Percentiles rank a stretch among this genome's conserved stretches.
These are phyloP conservation scores for Oasisia sp. DNA, from an alignment of 2,888 invertebrate species.

Conservation along the genomic window DNA sequence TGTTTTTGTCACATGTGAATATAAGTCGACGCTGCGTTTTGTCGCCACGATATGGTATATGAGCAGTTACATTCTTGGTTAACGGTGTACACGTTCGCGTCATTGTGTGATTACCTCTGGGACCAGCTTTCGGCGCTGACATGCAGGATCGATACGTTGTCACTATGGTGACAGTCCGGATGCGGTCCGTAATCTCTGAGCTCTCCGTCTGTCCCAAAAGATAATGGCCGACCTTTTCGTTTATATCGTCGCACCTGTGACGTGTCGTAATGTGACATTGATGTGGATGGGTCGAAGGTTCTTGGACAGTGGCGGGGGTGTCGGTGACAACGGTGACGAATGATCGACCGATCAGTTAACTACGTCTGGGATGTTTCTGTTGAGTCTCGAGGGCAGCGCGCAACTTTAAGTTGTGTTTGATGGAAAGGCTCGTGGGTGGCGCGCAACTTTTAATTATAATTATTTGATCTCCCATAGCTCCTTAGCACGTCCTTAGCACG, in stretches of 20 bases:
- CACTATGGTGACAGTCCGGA: conserved; percentile 17
- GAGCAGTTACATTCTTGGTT: background rate
- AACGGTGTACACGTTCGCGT: background rate
- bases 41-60: background rate
- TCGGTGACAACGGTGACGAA: too few species aligned
- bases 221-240: background rate
- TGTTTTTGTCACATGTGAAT: too few species aligned
- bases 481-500: too few species aligned
- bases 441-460: too few species aligned
- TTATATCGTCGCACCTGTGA: background rate
- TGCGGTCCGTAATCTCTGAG: background rate
- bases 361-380: too few species aligned
- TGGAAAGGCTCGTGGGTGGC: too few species aligned
- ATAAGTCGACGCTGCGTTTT: background rate
- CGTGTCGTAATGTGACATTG: background rate
- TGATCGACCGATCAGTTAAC: too few species aligned
- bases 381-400: too few species aligned
- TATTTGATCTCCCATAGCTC: too few species aligned
- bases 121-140: background rate
- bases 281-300: background rate
- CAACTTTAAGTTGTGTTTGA: too few species aligned
- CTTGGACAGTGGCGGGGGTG: background rate
- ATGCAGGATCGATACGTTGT: background rate
- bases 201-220: background rate
- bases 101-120: background rate